Evolutionary conservation across 2,888 invertebrate genomes (phyloP).

Genomic region (Hypomecis punctinalis): DNA sequence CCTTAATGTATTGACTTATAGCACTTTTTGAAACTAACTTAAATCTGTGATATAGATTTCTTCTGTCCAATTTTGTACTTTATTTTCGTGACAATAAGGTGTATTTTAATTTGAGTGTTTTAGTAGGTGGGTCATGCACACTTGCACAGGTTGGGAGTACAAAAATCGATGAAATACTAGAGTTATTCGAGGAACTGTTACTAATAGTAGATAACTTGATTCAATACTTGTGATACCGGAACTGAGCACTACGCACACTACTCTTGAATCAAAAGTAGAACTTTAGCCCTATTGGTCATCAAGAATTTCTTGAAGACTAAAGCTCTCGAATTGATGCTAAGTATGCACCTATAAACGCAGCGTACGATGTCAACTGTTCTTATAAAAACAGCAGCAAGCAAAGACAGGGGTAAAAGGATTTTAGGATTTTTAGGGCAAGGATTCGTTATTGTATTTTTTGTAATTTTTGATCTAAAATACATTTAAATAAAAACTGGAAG

Average conservation of each 20-base stretch:
- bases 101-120: background rate
- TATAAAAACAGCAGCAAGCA: too few relatives aligned
- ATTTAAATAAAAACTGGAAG: too few relatives aligned
- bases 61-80: background rate
- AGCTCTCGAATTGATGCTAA: too few relatives aligned
- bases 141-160: background rate
- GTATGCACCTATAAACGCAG: too few relatives aligned
- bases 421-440: too few relatives aligned
- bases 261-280: background rate
- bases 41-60: background rate
- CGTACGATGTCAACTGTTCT: too few relatives aligned
- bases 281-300: too few relatives aligned
- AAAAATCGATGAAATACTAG: constrained; percentile 2
- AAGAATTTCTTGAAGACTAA: too few relatives aligned
- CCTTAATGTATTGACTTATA: background rate
- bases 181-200: background rate
- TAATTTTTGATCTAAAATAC: too few relatives aligned
- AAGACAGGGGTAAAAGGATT: too few relatives aligned
- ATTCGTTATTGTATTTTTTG: too few relatives aligned
- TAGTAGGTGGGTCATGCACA: background rate
- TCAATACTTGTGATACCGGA: background rate
- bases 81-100: background rate
- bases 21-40: background rate
- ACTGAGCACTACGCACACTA: background rate
- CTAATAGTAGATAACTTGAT: background rate